Evolutionary conservation across 1,140 invertebrate genomes (phyloP), one percentile per base, ranked within the genome.

Genomic region (Gerris buenoi): DNA sequence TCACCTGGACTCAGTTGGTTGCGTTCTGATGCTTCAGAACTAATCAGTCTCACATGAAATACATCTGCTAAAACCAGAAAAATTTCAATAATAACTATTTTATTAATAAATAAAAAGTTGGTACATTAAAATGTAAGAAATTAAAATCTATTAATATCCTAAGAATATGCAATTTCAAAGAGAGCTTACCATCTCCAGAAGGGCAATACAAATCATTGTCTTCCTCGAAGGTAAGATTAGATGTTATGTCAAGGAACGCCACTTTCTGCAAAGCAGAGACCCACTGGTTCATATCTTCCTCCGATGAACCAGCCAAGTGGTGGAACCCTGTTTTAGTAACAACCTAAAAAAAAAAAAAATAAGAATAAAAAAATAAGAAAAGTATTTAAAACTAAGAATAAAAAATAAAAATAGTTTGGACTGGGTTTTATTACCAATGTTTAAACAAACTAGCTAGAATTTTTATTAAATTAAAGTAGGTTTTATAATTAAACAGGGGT

Each of bases 151-250:
- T n/a, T n/a, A n/a, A n/a, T n/a, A n/a, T n/a, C n/a, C n/a, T n/a
- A n/a, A n/a, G n/a, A n/a, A n/a, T n/a, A n/a, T n/a, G n/a, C n/a
- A n/a, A n/a, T n/a, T n/a, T n/a, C n/a, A n/a, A n/a, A n/a, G n/a
- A n/a, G n/a, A 60, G 29, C 63, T 71, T 70, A 76, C 75, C 87
- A 78, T 90, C 88, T 29, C 84, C 85, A 71, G 86, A 88, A 27
- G 88, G 87, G 71, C 88, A 91, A 72, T 92, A 92, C 1, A 93
- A 76, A 76, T 91, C 88, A 77, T 92, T 92, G 73, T 92, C 89
- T 79, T 93, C 89, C 79, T 91, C 88, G 72, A 89, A 87, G 2
- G 82, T 83, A 66, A 82, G 81, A 70, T 75, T 78, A 0, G 82
- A 83, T 28, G 80, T 77, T 71, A 83, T 83, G 70, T 85, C 86